Conservation (phyloP, 1,140 invertebrate genomes). For the Lutraria rhynchaena region DNA sequence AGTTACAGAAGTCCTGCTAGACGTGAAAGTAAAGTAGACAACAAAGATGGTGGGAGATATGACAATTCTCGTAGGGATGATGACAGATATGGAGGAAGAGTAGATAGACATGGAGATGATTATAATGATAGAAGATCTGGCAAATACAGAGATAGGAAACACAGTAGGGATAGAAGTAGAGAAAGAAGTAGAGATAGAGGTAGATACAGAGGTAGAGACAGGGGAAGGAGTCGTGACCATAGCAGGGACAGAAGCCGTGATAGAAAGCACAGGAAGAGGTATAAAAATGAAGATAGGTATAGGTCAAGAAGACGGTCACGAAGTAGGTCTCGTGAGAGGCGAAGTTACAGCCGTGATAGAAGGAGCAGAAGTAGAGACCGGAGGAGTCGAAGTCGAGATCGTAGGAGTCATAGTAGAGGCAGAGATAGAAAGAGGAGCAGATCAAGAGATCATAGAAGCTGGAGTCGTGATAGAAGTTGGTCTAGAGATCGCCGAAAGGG, state of each 20-base stretch:
- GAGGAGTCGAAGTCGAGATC: slow-evolving; percentile 21
- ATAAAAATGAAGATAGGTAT: slow-evolving; percentile 45
- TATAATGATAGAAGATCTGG: slow-evolving; percentile 50
- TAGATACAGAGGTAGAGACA: slow-evolving; percentile 48
- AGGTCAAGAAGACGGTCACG: slow-evolving; percentile 58
- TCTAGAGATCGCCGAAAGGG: slow-evolving; percentile 27
- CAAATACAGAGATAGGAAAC: slow-evolving; percentile 23
- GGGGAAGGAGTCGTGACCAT: slow-evolving; percentile 23
- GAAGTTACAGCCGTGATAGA: slow-evolving; percentile 55
- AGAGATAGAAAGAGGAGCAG: slow-evolving; percentile 60
- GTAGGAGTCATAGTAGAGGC: slow-evolving; percentile 47
- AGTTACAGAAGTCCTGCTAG: slow-evolving; percentile 1
- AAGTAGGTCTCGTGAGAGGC: slow-evolving; percentile 49
- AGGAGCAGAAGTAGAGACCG: slow-evolving; percentile 48
- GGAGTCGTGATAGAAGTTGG: slow-evolving; percentile 42
- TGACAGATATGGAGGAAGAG: slow-evolving; percentile 17
- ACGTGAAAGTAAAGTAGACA: slow-evolving; percentile 49
- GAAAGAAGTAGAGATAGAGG: slow-evolving; percentile 59
- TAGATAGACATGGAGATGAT: slow-evolving; percentile 29
- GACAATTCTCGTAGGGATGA: slow-evolving; percentile 9
- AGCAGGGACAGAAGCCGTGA: slow-evolving; percentile 36
- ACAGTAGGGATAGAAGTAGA: slow-evolving; percentile 57
- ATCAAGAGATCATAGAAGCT: slow-evolving; percentile 59
- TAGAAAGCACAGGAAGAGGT: slow-evolving; percentile 16
- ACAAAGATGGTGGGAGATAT: slow-evolving; percentile 17